phyloP scores from a whole-genome alignment of 1,140 invertebrate genomes.

The Platorchestia sp. region DNA sequence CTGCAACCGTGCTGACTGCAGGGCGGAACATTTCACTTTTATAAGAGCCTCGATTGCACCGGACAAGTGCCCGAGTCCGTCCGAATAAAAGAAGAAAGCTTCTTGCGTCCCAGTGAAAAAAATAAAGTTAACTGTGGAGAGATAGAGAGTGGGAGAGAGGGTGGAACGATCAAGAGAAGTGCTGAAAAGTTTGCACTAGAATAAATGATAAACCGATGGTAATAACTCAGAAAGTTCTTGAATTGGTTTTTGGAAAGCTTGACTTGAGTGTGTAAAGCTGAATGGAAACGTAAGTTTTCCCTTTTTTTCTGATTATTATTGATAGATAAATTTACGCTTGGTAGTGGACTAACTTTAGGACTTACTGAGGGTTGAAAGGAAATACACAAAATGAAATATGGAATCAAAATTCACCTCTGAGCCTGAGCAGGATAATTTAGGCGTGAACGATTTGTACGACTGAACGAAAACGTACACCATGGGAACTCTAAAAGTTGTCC shows the following conservation, averaged over 20 bases:
- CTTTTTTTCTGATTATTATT: no score
- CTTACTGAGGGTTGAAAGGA: no score
- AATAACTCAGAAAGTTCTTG: neutral
- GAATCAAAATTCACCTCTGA: no score
- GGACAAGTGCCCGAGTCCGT: neutral
- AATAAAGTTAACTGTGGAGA: neutral
- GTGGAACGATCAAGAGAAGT: neutral
- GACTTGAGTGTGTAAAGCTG: neutral
- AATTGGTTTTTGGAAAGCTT: neutral
- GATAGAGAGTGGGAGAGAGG: neutral
- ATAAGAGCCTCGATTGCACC: constrained; percentile 12
- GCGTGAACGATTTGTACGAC: no score
- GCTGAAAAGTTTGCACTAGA: neutral
- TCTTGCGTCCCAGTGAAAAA: neutral
- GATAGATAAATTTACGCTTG: no score
- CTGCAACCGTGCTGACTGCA: neutral
- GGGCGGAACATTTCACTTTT: constrained; percentile 21
- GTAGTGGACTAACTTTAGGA: no score
- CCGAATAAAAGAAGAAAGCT: neutral
- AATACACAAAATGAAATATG: neutral
- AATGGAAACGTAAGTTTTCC: neutral
- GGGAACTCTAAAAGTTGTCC: neutral
- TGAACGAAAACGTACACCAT: neutral
- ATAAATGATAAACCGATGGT: neutral
- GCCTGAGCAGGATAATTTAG: no score